Evolutionary conservation across 2,797 vertebrate species (phyloP), one percentile per base, ranked within the genome.

Genomic region (Chaunax sp.): DNA sequence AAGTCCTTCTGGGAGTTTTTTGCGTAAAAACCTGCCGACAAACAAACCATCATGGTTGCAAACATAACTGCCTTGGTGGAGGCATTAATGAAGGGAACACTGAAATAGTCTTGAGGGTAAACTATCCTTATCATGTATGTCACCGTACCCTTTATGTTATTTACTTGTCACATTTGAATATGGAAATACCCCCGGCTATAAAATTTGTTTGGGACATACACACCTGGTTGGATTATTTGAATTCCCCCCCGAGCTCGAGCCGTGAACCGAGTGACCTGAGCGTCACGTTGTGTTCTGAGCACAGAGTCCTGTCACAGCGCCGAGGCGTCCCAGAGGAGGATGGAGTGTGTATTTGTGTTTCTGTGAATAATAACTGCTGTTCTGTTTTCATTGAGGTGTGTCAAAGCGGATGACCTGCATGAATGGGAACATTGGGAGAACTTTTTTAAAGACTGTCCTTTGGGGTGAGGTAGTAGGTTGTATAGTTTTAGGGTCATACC

Each of bases 401-500:
- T 80, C 70, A 55, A 57, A 86, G 77, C 15, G 35, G 81, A 75
- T 75, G 65, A 77, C 72, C 76, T 80, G 80, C 72, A 35, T 66
- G 80, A 77, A 54, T 60, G 37, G 41, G 67, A 58, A 41, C 55
- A 43, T 69, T 62, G 77, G n/a, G 47, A 80, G 23, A 40, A 16
- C 38, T 19, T 69, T 69, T 57, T 77, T 70, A 58, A 78, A 85
- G 82, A 96, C 95, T 94, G 97, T 95, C 97, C 95, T 98, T 98
- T 98, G 97, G 97, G 97, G 96, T 99, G 98, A 99, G 98, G 98
- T 99, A 99, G 98, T 99, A 99, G 98, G 98, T 99, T 99, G 97
- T 99, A 99, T 99, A 98, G 98, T 99, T 99, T 98, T 96, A 94
- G 97, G 98, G 97, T 95, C 77, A 84, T 74, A 88, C 96, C 97